Evolutionary conservation across 2,888 invertebrate genomes (phyloP).

Genomic region (Ecliptopera silaceata): DNA sequence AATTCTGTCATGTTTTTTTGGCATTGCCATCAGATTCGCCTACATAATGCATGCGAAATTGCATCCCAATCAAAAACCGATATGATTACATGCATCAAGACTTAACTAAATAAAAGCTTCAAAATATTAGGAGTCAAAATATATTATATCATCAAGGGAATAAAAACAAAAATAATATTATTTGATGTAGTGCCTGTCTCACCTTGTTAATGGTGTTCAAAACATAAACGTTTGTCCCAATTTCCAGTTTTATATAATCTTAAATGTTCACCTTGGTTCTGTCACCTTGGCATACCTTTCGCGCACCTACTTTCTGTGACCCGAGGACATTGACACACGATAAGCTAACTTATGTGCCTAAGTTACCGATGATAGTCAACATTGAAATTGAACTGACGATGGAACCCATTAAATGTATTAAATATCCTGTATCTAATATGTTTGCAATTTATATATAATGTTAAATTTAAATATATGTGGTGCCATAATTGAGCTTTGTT

Average conservation of each 20-base stretch:
- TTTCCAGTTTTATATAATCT: slow-evolving; percentile 33
- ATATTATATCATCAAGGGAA: too few relatives aligned
- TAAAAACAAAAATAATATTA: too few relatives aligned
- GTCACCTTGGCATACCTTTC: slow-evolving; percentile 71
- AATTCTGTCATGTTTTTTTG: too few relatives aligned
- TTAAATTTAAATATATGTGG: neutral
- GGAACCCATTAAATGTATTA: neutral
- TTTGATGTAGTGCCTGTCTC: slow-evolving; percentile 1
- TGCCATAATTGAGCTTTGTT: slow-evolving; percentile 2
- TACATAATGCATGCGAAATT: too few relatives aligned
- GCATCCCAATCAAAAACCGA: too few relatives aligned
- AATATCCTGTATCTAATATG: neutral
- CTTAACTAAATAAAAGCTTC: too few relatives aligned
- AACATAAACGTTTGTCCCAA: slow-evolving; percentile 28
- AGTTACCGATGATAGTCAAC: neutral
- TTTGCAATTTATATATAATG: neutral
- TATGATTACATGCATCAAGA: too few relatives aligned
- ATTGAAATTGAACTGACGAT: neutral
- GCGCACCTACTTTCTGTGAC: slow-evolving; percentile 55
- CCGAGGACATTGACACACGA: slow-evolving; percentile 65
- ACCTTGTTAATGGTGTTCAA: slow-evolving; percentile 24
- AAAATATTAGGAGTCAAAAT: too few relatives aligned
- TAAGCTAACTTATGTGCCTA: slow-evolving; percentile 46
- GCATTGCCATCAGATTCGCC: too few relatives aligned
- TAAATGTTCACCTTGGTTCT: slow-evolving; percentile 48